Conservation (phyloP, 2,113 vertebrate genomes). For the Corythoichthys haematopterus region DNA sequence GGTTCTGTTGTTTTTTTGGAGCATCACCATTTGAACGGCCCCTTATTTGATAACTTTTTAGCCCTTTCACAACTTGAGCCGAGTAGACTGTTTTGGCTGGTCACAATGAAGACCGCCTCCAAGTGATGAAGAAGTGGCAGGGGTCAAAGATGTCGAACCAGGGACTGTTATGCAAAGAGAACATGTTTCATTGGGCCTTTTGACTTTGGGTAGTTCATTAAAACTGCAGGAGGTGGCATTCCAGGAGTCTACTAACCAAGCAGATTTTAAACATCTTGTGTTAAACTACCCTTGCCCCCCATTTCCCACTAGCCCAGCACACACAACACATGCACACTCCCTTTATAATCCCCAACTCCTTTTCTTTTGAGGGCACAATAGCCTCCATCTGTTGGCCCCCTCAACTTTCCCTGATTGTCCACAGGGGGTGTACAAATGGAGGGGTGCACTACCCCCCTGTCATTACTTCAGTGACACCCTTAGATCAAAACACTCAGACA, state of each 20-base stretch:
- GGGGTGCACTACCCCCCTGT: constrained; percentile 36
- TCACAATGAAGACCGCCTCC: constrained; percentile 63
- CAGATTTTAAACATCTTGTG: constrained; percentile 66
- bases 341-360: constrained; percentile 17
- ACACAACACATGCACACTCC: constrained; percentile 28
- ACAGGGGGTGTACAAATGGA: constrained; percentile 48
- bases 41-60: constrained; percentile 14
- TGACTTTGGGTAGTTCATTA: constrained; percentile 72
- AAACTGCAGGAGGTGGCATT: constrained; percentile 73
- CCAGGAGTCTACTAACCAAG: constrained; percentile 72
- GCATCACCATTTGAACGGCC: too few species aligned
- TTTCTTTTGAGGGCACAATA: constrained; percentile 57
- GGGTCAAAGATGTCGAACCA: constrained; percentile 58
- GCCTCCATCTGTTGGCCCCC: constrained; percentile 70
- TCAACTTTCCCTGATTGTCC: constrained; percentile 60
- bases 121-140: constrained; percentile 47
- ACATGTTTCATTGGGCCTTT: constrained; percentile 74
- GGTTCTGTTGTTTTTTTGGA: too few species aligned
- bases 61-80: constrained; percentile 42
- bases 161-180: constrained; percentile 64
- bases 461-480: constrained; percentile 43
- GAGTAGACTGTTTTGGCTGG: constrained; percentile 35
- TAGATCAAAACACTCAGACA: constrained; percentile 20
- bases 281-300: constrained; percentile 34
- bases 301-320: not conserved